Conservation (phyloP, 2,888 invertebrate genomes). For the Eilema sororculum region DNA sequence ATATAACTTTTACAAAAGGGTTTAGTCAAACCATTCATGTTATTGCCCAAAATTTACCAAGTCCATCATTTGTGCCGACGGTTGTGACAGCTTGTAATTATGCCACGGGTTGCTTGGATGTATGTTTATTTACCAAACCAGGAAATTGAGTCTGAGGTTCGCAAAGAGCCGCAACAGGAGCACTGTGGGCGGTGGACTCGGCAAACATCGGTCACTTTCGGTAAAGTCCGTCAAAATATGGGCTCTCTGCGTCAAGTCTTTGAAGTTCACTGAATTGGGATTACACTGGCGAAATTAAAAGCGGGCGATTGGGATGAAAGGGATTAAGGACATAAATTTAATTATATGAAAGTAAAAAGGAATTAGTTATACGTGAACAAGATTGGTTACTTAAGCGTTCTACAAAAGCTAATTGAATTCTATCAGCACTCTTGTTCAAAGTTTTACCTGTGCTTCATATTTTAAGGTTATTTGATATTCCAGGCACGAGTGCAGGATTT, state of each 20-base stretch:
- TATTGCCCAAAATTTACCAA: not conserved
- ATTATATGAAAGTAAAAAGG: not conserved
- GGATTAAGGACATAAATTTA: not conserved
- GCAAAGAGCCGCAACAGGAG: constrained; percentile 16
- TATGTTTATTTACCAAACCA: constrained; percentile 41
- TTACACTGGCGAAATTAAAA: constrained; percentile 33
- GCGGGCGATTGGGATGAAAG: not conserved
- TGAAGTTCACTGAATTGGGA: constrained; percentile 32
- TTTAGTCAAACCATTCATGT: not conserved
- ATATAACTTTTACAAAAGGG: constrained; percentile 2
- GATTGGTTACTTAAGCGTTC: not conserved
- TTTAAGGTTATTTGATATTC: not conserved
- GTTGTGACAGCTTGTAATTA: constrained; percentile 34
- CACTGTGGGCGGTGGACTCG: not conserved
- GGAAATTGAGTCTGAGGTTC: constrained; percentile 44
- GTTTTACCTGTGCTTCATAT: not conserved
- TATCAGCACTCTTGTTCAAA: not conserved
- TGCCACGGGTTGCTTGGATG: constrained; percentile 41
- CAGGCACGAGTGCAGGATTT: not conserved
- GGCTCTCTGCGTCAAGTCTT: constrained; percentile 25
- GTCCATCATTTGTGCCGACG: not conserved
- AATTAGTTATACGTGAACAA: not conserved
- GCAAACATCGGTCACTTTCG: not conserved
- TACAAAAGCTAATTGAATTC: not conserved
- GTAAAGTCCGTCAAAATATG: not conserved